A percentile compares a stretch with the other conserved stretches of the same genome.
Evolutionary conservation across 2,113 vertebrate genomes (phyloP).

Genomic region (Corythornis cristatus): DNA sequence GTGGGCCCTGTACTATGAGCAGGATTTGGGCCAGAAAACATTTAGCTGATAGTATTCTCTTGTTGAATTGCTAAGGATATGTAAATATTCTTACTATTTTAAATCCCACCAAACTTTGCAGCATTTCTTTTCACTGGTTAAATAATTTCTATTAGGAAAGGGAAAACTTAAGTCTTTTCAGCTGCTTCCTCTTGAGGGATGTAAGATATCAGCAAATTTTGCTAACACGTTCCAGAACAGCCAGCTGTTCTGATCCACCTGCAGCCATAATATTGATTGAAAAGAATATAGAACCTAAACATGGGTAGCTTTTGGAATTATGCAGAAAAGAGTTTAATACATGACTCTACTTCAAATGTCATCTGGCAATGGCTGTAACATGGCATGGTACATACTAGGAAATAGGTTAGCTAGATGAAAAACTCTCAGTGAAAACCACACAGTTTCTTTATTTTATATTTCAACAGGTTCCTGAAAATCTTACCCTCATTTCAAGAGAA

Average conservation of each 20-base stretch:
- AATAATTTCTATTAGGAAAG: constrained; percentile 52
- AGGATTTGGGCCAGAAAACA: neutral
- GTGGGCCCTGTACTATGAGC: neutral
- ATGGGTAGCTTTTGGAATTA: constrained; percentile 57
- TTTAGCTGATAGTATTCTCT: neutral
- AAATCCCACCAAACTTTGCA: neutral
- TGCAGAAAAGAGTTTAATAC: constrained; percentile 44
- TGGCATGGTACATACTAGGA: neutral
- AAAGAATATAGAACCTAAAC: constrained; percentile 61
- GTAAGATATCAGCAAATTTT: constrained; percentile 63
- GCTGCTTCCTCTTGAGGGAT: constrained; percentile 66
- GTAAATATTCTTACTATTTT: neutral
- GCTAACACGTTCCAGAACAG: constrained; percentile 52
- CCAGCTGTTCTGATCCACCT: constrained; percentile 71
- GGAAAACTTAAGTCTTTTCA: constrained; percentile 56
- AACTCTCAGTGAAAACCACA: neutral
- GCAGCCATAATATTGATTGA: constrained; percentile 65
- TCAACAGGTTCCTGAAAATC: neutral
- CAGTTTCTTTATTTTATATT: neutral
- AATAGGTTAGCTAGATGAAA: constrained; percentile 2
- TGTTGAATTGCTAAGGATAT: neutral
- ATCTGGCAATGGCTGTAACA: neutral
- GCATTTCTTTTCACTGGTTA: constrained; percentile 12
- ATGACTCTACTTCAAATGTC: constrained; percentile 46
- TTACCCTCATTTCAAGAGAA: neutral